Base-by-base conservation (phyloP, 2,113 vertebrate genomes). In the Hemibagrus wyckioides region DNA sequence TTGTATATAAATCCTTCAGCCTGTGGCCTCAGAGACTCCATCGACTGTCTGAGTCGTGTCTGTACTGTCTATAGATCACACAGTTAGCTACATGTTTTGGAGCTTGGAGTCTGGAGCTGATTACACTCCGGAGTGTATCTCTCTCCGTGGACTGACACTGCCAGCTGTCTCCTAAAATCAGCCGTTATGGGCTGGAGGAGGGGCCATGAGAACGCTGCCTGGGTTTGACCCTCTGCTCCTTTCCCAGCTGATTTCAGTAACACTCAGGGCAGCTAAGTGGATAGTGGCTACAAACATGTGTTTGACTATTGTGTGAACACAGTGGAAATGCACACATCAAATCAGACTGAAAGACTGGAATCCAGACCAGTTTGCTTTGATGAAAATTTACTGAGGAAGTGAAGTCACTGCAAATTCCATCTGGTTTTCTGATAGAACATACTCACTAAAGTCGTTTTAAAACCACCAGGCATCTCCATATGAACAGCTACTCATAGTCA, bases 81-180 rank as follows among this genome's bases (percentile, higher is more conserved):
- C 39, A 61, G 36, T 79, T 79, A 77, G 73, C 84, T 15, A 52
- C 36, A 56, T 21, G 50, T 0, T 8, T 28, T 39, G 44, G 15
- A 61, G 61, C 73, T 77, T 48, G 25, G n/a, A 41, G 89, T 88
- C 88, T 88, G 86, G 86, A 85, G 86, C 79, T 88, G 86, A 89
- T 87, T 90, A 85, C 48, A 71, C 63, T 71, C 80, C 63, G 67
- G 73, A 85, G 86, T 67, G 63, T 36, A 65, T 13, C 69, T 87
- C 73, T 80, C 54, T 33, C 44, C 28, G 21, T 48, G 33, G 50
- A 75, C 52, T 41, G 76, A 81, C 57, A 36, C 52, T 36, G 63
- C 15, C 80, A 87, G 81, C 85, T 87, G 86, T 59, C 17, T 48
- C 17, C 80, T 79, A 33, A 75, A 57, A 75, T 52, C 59, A 59